These are phyloP conservation scores for Phataginus tetradactyla DNA, from an alignment of 2,797 vertebrate species.

Conservation along the genomic window DNA sequence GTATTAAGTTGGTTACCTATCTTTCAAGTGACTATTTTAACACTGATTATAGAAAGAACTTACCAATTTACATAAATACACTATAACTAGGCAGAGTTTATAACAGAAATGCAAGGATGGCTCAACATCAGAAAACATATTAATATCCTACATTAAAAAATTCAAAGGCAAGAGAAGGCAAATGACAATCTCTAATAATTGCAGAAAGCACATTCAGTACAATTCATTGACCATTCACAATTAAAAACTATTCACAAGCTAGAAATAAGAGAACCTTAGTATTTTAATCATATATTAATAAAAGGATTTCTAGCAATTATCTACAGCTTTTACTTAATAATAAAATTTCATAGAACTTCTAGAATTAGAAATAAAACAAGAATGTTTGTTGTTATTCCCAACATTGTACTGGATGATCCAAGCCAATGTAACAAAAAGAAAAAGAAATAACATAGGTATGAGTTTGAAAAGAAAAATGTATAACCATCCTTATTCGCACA, in stretches of 20 bases:
- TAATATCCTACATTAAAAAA: not conserved
- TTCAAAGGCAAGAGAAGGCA: not conserved
- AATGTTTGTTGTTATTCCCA: not conserved
- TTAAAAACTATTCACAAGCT: not conserved
- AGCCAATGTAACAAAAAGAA: not conserved
- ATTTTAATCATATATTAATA: not conserved
- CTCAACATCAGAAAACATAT: not conserved
- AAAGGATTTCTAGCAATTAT: not conserved
- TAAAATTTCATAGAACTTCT: not conserved
- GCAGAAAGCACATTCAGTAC: not conserved
- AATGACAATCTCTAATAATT: not conserved
- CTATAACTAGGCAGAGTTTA: not conserved
- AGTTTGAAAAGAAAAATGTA: not conserved
- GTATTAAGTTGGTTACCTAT: not conserved
- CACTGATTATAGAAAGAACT: not conserved
- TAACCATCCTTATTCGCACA: not conserved
- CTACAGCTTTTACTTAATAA: not conserved
- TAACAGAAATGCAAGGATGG: constrained; percentile 26
- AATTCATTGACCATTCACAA: not conserved
- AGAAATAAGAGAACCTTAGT: not conserved
- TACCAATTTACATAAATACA: not conserved
- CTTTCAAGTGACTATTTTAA: not conserved
- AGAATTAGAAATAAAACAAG: not conserved
- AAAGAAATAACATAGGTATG: not conserved
- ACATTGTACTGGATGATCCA: not conserved